phyloP scores from a whole-genome alignment of 2,888 invertebrate genomes.

The Chrysolina americana region DNA sequence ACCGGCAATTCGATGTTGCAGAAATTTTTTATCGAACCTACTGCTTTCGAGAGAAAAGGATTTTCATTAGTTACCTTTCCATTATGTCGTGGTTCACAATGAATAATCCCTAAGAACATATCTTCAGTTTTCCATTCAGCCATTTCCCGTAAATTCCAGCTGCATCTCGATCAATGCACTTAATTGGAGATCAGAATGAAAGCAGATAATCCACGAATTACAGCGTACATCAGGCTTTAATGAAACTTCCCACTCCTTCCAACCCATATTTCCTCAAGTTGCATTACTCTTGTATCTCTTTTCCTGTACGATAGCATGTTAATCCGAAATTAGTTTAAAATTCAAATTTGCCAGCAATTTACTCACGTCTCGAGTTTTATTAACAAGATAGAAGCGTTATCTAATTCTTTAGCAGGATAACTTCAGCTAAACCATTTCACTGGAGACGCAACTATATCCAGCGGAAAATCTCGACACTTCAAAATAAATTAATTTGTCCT shows the following conservation, averaged over 20 bases:
- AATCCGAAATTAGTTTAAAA: constrained; percentile 49
- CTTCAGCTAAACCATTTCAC: constrained; percentile 40
- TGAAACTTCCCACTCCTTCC: not conserved
- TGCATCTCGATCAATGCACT: not conserved
- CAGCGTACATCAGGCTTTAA: not conserved
- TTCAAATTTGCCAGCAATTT: constrained; percentile 47
- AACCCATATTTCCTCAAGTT: constrained; percentile 1
- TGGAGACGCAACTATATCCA: constrained; percentile 38
- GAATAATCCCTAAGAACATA: too few relatives aligned
- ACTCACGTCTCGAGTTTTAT: constrained; percentile 46
- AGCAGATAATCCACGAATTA: not conserved
- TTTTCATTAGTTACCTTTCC: too few relatives aligned
- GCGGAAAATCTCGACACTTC: constrained; percentile 38
- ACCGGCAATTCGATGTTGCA: too few relatives aligned
- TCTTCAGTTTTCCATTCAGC: too few relatives aligned
- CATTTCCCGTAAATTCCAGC: not conserved
- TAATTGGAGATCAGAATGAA: not conserved
- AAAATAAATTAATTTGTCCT: constrained; percentile 45
- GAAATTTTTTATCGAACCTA: too few relatives aligned
- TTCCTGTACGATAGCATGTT: constrained; percentile 33
- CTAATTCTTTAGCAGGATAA: constrained; percentile 40
- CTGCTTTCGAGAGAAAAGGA: too few relatives aligned
- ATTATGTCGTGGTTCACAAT: too few relatives aligned
- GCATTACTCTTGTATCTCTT: not conserved
- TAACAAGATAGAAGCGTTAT: constrained; percentile 46